Conservation (phyloP, 2,113 vertebrate species). For the Pterocles burchelli region DNA sequence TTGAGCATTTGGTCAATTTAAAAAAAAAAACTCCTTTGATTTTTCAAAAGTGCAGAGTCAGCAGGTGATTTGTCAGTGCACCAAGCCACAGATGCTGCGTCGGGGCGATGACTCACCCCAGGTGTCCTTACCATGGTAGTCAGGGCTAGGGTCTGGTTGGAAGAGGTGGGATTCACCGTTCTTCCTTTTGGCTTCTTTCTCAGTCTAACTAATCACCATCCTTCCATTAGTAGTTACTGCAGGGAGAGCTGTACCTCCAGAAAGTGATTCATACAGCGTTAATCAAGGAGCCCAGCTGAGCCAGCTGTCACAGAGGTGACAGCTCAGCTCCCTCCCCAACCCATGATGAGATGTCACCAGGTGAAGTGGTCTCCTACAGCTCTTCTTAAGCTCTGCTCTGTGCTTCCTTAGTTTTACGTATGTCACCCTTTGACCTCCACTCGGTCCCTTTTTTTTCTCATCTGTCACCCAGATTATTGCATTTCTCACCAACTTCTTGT, state of each 20-base stretch:
- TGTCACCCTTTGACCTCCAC: not conserved
- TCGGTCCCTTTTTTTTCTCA: not conserved
- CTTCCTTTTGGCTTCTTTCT: not conserved
- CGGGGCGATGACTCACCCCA: not conserved
- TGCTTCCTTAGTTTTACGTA: not conserved
- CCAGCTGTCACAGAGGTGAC: not conserved
- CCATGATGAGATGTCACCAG: not conserved
- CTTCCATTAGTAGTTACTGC: not conserved
- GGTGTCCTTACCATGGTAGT: not conserved
- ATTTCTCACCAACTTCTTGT: not conserved
- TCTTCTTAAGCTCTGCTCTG: not conserved
- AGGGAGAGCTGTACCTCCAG: not conserved
- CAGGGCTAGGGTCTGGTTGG: rapidly evolving
- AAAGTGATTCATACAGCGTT: not conserved
- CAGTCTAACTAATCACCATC: not conserved
- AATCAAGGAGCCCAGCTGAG: not conserved
- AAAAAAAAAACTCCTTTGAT: not conserved
- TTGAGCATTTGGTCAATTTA: not conserved
- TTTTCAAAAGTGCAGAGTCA: not conserved
- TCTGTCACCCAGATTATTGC: not conserved
- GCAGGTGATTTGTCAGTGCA: not conserved
- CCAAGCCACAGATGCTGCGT: not conserved
- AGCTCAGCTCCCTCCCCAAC: not conserved
- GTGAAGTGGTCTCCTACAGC: not conserved
- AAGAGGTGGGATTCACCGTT: not conserved